Base-by-base conservation (phyloP, 2,888 invertebrate species). In the Amblyjoppa proteus region DNA sequence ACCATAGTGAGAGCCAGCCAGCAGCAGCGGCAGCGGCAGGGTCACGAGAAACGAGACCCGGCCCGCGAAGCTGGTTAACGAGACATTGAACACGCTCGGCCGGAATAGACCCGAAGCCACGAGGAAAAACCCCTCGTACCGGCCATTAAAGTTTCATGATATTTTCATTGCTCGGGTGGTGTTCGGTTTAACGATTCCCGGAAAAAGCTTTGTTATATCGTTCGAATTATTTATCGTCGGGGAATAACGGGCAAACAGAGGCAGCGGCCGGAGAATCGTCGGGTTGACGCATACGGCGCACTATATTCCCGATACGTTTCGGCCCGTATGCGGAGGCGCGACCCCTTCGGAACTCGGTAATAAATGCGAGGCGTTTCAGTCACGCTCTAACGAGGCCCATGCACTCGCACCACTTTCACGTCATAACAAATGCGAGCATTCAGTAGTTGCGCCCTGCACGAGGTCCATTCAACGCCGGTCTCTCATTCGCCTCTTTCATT, bases 361-460 rank as follows among this genome's bases (percentile, higher is more conserved):
- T 90, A 90, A 91, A 89, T 86, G 84, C 88, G 81, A 76, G 64
- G 88, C 51, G 79, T 88, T 90, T 89, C 85, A 86, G 88, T 88
- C 75, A 86, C 85, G 87, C 86, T 87, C 88, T 90, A 91, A 91
- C 90, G 89, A 91, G 89, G 80, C 88, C 86, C 83, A 87, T 85
- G 45, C 76, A n/a, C 79, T 75, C 79, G 71, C 76, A 49, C 81
- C 58, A 83, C 88, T 83, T 87, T 87, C 78, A 78, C 87, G 85
- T 89, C 84, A 88, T 76, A 80, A 85, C 88, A 89, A 89, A 58
- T 90, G 89, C 84, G 74, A 74, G 87, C 89, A 89, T 89, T 90
- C 89, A 91, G 87, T 38, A 82, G 80, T 73, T 73, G 76, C 73
- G 69, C 83, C 79, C 66, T 66, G 64, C 76, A 53, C 83, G 73